These are phyloP conservation scores for Drosophila novamexicana DNA, from an alignment of 1,140 invertebrate genomes.

Conservation along the genomic window DNA sequence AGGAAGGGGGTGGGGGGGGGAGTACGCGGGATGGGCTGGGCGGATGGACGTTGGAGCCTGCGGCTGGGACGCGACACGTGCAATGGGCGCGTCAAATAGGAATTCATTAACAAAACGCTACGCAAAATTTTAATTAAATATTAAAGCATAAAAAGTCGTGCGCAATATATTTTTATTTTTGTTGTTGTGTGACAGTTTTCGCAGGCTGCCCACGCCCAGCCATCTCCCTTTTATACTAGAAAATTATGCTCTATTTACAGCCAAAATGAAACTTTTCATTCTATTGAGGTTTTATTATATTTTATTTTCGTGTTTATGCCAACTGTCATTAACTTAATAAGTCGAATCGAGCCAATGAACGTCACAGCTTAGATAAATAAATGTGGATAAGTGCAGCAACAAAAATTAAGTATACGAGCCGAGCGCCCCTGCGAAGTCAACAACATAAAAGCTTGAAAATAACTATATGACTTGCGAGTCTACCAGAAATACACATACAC, in stretches of 20 bases:
- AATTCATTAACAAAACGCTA: constrained; percentile 83
- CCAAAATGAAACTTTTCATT: constrained; percentile 54
- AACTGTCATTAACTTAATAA: constrained; percentile 74
- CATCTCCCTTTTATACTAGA: constrained; percentile 40
- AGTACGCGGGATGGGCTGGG: neutral
- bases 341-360: constrained; percentile 32
- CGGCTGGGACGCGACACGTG: constrained; percentile 70
- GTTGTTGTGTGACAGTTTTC: constrained; percentile 35
- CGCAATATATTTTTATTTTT: constrained; percentile 59
- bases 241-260: constrained; percentile 69
- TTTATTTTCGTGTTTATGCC: constrained; percentile 44
- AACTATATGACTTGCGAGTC: constrained; percentile 26
- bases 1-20: too few species aligned
- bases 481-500: constrained; percentile 17
- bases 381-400: constrained; percentile 17
- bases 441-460: constrained; percentile 24
- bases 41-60: constrained; percentile 55
- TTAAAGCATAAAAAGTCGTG: constrained; percentile 77
- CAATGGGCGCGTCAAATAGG: constrained; percentile 77
- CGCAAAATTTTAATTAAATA: constrained; percentile 83
- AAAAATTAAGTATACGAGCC: constrained; percentile 36
- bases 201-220: neutral
- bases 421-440: constrained; percentile 4
- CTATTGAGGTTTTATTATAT: constrained; percentile 3
- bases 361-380: constrained; percentile 10